Base-by-base conservation (phyloP, 1,140 invertebrate species). In the Tetraneura akinire region DNA sequence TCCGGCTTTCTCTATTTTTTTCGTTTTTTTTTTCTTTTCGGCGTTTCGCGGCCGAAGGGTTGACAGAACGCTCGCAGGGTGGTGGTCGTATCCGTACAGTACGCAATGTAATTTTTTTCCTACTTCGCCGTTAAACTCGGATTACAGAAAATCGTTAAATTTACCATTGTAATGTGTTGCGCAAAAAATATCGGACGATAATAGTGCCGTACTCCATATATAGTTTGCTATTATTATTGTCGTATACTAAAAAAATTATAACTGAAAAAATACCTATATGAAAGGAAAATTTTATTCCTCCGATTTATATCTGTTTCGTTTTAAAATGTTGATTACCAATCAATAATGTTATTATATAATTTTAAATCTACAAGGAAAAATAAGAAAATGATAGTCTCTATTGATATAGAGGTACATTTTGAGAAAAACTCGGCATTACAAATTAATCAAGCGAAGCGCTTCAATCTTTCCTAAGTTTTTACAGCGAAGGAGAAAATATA, bases 121-220 rank as follows among this genome's bases (percentile, higher is more conserved):
- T 47, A 37, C 37, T 23, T n/a, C 37, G 10, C 66, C 66, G 23
- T 68, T 68, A 68, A 68, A 68, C 66, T 68, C 42, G 66, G 66
- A 68, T 68, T 68, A 68, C 66, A 26, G 66, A 68, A 68, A 68
- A 68, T 68, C 66, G 37, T 68, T 68, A 68, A 68, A 68, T 14
- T 37, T 68, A 68, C 42, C 37, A 47, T 68, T 47, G 66, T 68
- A 68, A 68, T 68, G 32, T 68, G 64, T 68, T 68, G 45, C 64
- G 45, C 64, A 45, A 37, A 37, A n/a, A 68, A 68, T 68, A 47
- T 68, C n/a, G 45, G 11, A 29, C 66, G 37, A 47, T 68, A 47
- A 68, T n/a, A 68, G 47, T 14, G 45, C 13, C 11, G 21, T 47
- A 23, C 66, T n/a, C n/a, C n/a, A n/a, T n/a, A n/a, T n/a, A n/a